Conservation (phyloP, 2,888 invertebrate genomes). For the Lasiommata megera region DNA sequence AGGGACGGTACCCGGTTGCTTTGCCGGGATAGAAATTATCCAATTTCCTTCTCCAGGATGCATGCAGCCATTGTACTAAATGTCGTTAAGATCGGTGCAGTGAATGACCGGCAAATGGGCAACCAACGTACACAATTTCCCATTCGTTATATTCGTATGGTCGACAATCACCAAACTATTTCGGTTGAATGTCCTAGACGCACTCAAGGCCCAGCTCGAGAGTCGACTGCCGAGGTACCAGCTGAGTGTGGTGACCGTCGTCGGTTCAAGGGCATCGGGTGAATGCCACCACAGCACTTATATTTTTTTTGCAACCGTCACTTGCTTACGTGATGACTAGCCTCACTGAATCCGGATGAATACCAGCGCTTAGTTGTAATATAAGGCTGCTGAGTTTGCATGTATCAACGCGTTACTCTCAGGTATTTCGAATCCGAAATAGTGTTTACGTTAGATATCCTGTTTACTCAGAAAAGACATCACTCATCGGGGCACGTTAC, state of each 20-base stretch:
- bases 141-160: no score
- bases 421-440: not conserved
- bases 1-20: no score
- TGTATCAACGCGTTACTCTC: not conserved
- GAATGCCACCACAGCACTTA: constrained; percentile 74
- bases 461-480: not conserved
- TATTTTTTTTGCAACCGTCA: constrained; percentile 60
- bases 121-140: no score
- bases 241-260: constrained; percentile 68
- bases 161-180: constrained; percentile 40
- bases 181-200: constrained; percentile 71
- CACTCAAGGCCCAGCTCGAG: constrained; percentile 63
- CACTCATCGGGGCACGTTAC: no score
- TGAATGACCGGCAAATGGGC: no score
- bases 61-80: no score
- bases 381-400: no score
- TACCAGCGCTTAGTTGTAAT: constrained; percentile 33
- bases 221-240: constrained; percentile 44
- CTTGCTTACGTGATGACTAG: constrained; percentile 62
- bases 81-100: no score
- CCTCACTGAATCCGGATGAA: constrained; percentile 66
- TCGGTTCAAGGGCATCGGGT: constrained; percentile 76
- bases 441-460: not conserved
- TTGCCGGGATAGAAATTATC: no score
- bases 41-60: no score